Evolutionary conservation across 2,888 invertebrate species (phyloP), one percentile per base, ranked within the genome.

Genomic region (Drosophila peninsularis): DNA sequence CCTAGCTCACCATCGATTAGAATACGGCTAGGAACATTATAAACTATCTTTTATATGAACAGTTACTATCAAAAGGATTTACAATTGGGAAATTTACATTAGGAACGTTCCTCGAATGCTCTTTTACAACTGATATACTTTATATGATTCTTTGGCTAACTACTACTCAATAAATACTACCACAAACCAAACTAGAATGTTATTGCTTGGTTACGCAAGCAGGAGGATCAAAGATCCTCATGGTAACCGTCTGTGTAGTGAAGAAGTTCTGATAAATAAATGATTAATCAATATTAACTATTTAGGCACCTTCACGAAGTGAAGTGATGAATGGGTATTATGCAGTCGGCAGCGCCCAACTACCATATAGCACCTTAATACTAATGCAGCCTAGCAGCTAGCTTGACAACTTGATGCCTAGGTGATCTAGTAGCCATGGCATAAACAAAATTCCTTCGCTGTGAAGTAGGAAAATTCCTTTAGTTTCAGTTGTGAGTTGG

Each of bases 361-460:
- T 42, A 21, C 2, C n/a, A n/a, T n/a, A 36, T n/a, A 21, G 21
- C 10, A 30, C 5, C 14, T n/a, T n/a, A 5, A 50, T 13, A 13
- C 5, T 3, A n/a, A 45, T 34, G 27, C 3, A 55, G 44, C 37
- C 17, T 21, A n/a, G 27, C n/a, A 55, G 55, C 44, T 19, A 30
- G 19, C 9, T 14, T 53, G 19, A 39, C n/a, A 30, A 5, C 30
- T 17, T 30, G 41, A 41, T 41, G 42, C 79, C 75, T 74, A 78
- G 75, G 79, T 19, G 68, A 75, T 75, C 68, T 57, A 78, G 75
- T 75, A 67, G 42, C 17, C 79, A 42, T 41, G 4, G 53, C 3
- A 32, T 49, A 62, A 73, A 78, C 62, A 60, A 67, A 41, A 17
- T 21, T 6, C 3, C 32, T 10, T 13, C 21, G 17, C 14, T 19